Conservation (phyloP, 23 tunicate genomes). For the Clavelina lepadiformis region DNA sequence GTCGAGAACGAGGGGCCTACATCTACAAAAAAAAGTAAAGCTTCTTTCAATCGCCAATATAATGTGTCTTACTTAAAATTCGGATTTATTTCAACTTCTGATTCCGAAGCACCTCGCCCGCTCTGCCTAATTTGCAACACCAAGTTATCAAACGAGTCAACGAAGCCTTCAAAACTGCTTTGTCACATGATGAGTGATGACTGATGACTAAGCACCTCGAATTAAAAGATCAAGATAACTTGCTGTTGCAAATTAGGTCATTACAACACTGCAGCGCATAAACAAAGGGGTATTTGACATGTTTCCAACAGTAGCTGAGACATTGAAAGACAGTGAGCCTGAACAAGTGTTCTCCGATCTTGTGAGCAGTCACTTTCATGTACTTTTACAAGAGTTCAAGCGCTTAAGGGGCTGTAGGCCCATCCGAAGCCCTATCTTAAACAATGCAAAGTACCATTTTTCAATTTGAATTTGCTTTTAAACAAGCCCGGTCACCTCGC, state of each 20-base stretch:
- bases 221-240: background rate
- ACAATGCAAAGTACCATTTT: too few species aligned
- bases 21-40: constrained; percentile 23
- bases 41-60: constrained; percentile 39
- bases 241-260: background rate
- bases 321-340: constrained; percentile 9
- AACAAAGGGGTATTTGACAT: constrained; percentile 24
- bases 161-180: constrained; percentile 37
- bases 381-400: constrained; percentile 6
- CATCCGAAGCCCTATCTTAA: too few species aligned
- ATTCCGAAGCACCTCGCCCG: constrained; percentile 8
- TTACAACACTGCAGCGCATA: too few species aligned
- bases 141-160: constrained; percentile 41
- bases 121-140: constrained; percentile 22
- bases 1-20: constrained; percentile 47
- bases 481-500: too few species aligned
- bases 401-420: too few species aligned
- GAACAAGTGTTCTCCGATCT: constrained; percentile 1
- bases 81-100: constrained; percentile 31
- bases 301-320: constrained; percentile 15
- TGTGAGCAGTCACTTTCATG: background rate
- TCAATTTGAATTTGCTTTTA: too few species aligned
- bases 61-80: constrained; percentile 25
- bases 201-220: background rate
- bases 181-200: constrained; percentile 34